Evolutionary conservation across 2,888 invertebrate genomes (phyloP).

Genomic region (Apotomis betuletana): DNA sequence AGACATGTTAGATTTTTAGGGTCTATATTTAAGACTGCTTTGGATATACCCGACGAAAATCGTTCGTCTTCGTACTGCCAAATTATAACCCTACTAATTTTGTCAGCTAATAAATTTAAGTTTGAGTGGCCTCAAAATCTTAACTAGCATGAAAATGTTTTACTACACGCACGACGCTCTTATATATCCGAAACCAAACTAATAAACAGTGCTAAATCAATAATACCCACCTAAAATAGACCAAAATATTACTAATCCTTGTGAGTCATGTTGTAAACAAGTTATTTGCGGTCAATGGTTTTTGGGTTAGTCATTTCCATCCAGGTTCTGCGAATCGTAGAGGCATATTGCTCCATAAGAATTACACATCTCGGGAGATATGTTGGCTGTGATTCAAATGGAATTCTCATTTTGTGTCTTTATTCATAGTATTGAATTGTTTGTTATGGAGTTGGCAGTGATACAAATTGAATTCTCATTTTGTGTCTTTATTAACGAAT

Average conservation of each 20-base stretch:
- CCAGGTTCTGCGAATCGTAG: slow-evolving; percentile 24
- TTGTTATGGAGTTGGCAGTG: not conserved
- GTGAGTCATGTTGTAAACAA: slow-evolving; percentile 31
- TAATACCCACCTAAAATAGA: slow-evolving; percentile 19
- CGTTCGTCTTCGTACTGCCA: too few relatives aligned
- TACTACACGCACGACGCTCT: not conserved
- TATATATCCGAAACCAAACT: not conserved
- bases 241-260: slow-evolving; percentile 32
- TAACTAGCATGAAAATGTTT: not conserved
- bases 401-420: too few relatives aligned
- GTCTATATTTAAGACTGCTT: too few relatives aligned
- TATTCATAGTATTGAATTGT: too few relatives aligned
- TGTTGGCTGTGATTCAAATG: not conserved
- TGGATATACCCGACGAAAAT: too few relatives aligned
- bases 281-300: slow-evolving; percentile 32
- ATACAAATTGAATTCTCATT: not conserved
- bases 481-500: too few relatives aligned
- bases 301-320: slow-evolving; percentile 32
- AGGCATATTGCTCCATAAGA: not conserved
- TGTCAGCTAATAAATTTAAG: too few relatives aligned
- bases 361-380: slow-evolving; percentile 21
- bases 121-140: too few relatives aligned
- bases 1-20: too few relatives aligned
- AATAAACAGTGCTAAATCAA: not conserved
- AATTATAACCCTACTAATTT: too few relatives aligned